phyloP scores from a whole-genome alignment of 2,797 vertebrate genomes.

The Microcaecilia unicolor region DNA sequence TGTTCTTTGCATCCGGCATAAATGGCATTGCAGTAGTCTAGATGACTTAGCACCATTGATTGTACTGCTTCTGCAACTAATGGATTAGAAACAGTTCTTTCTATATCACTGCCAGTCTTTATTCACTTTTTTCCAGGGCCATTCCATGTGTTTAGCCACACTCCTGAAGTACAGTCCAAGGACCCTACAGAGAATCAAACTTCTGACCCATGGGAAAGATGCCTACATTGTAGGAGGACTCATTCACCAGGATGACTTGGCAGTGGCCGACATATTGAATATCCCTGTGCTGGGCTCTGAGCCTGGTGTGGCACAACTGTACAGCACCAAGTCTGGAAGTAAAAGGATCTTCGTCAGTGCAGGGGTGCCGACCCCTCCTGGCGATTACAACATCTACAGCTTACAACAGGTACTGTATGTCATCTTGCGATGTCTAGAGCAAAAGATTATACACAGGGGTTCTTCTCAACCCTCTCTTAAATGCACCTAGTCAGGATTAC shows the following conservation, averaged over 20 bases:
- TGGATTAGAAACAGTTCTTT: too few species aligned
- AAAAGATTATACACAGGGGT: too few species aligned
- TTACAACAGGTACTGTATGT: constrained; percentile 61
- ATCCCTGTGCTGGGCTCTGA: constrained; percentile 71
- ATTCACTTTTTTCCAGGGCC: constrained; percentile 48
- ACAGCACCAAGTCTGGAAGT: constrained; percentile 71
- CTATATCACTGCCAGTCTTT: too few species aligned
- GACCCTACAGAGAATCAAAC: constrained; percentile 65
- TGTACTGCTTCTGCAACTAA: too few species aligned
- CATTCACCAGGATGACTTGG: constrained; percentile 73
- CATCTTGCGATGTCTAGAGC: too few species aligned
- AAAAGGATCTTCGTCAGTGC: constrained; percentile 64
- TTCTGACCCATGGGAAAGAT: constrained; percentile 61
- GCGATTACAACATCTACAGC: constrained; percentile 54
- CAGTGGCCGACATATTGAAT: constrained; percentile 72
- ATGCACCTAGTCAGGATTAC: too few species aligned
- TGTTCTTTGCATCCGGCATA: too few species aligned
- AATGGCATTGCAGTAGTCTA: too few species aligned
- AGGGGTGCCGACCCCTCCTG: constrained; percentile 63
- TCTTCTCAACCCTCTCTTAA: too few species aligned
- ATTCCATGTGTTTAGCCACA: constrained; percentile 66
- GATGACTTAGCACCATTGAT: too few species aligned
- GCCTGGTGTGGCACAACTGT: constrained; percentile 65
- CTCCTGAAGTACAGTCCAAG: constrained; percentile 79
- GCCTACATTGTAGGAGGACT: constrained; percentile 72